Percentiles rank a stretch among this genome's conserved stretches.
phyloP scores from a whole-genome alignment of 2,113 vertebrate species.

The Rhinolophus sinicus region DNA sequence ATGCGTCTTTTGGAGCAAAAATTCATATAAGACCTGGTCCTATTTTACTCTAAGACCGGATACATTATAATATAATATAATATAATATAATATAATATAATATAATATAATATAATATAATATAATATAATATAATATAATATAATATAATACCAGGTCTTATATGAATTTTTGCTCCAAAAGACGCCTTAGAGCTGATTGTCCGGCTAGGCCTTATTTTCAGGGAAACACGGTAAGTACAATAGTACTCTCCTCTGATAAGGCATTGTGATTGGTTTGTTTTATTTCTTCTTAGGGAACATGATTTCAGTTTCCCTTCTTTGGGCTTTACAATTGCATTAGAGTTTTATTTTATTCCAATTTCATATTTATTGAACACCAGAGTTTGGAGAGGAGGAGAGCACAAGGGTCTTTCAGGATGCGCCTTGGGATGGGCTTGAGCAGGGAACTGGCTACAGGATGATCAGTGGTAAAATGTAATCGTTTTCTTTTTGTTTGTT shows the following conservation, averaged over 20 bases:
- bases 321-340: not conserved
- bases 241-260: not conserved
- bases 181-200: no score
- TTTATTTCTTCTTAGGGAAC: not conserved
- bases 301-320: not conserved
- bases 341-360: not conserved
- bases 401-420: not conserved
- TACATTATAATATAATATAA: no score
- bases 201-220: no score
- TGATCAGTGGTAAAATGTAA: not conserved
- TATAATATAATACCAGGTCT: no score
- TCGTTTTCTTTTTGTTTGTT: not conserved
- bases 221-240: no score
- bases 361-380: not conserved
- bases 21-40: no score
- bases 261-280: not conserved
- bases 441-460: not conserved
- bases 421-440: not conserved
- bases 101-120: no score
- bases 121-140: no score
- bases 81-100: no score
- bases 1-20: no score
- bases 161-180: no score
- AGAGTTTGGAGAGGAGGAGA: not conserved
- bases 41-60: no score